Conservation (phyloP, 1,140 invertebrate species). For the Stegodyphus mimosarum region DNA sequence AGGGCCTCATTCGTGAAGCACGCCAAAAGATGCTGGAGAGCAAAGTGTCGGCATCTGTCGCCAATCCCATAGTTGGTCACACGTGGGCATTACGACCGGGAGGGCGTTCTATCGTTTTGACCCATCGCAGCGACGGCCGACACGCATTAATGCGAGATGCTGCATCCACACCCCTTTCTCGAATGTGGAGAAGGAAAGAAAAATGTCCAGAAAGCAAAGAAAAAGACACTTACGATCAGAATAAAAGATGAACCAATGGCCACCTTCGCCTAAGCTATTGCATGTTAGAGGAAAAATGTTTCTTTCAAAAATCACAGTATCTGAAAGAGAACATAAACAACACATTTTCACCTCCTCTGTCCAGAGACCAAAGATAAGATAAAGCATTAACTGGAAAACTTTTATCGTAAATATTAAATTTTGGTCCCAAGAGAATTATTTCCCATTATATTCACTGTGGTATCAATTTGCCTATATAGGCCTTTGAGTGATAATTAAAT, state of each 20-base stretch:
- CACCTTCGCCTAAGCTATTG: too few relatives aligned
- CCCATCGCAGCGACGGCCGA: conserved; percentile 19
- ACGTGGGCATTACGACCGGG: conserved; percentile 52
- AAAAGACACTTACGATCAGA: background rate
- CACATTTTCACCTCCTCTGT: background rate
- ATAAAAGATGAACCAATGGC: too few relatives aligned
- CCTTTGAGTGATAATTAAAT: too few relatives aligned
- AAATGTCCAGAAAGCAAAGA: background rate
- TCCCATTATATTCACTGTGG: too few relatives aligned
- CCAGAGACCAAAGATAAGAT: background rate
- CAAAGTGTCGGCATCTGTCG: conserved; percentile 43
- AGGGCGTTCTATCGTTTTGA: conserved; percentile 55
- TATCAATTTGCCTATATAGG: too few relatives aligned
- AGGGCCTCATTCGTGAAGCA: conserved; percentile 10
- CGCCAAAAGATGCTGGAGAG: conserved; percentile 33
- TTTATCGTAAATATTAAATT: too few relatives aligned
- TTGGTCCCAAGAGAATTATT: too few relatives aligned
- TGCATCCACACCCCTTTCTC: conserved; percentile 46
- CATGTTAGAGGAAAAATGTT: too few relatives aligned
- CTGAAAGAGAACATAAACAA: too few relatives aligned
- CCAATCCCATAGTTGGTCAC: conserved; percentile 50
- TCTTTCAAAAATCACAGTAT: too few relatives aligned
- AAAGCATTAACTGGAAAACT: too few relatives aligned
- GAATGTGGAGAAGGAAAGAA: background rate
- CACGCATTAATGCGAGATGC: conserved; percentile 58